These are phyloP conservation scores for Carposina sasakii DNA, from an alignment of 1,140 invertebrate species.

Conservation along the genomic window DNA sequence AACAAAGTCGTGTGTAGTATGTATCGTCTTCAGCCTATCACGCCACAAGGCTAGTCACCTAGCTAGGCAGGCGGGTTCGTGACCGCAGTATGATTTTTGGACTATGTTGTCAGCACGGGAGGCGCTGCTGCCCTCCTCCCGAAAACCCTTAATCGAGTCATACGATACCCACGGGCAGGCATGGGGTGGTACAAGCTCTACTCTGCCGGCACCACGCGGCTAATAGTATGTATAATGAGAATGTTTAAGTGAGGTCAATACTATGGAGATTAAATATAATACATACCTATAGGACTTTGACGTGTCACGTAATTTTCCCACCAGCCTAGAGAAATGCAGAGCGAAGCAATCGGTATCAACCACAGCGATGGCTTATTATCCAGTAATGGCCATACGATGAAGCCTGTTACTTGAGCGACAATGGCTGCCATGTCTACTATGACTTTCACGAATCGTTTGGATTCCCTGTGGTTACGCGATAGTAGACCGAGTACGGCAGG, in stretches of 20 bases:
- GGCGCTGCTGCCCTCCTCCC: too few relatives aligned
- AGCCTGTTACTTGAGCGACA: constrained; percentile 88
- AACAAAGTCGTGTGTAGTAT: too few relatives aligned
- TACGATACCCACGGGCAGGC: too few relatives aligned
- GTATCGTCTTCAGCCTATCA: too few relatives aligned
- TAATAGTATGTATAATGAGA: neutral
- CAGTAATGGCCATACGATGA: constrained; percentile 90
- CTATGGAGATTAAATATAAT: constrained; percentile 1
- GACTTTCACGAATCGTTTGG: constrained; percentile 84
- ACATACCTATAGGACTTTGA: constrained; percentile 82
- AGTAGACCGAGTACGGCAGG: constrained; percentile 82
- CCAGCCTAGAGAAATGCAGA: constrained; percentile 93
- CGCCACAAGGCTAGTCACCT: too few relatives aligned
- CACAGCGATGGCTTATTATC: constrained; percentile 82
- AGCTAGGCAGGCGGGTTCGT: too few relatives aligned
- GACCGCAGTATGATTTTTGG: too few relatives aligned
- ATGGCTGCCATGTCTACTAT: constrained; percentile 88
- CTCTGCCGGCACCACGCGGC: neutral
- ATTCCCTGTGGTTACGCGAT: constrained; percentile 86
- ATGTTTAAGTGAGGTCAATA: neutral
- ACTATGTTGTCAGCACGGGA: too few relatives aligned
- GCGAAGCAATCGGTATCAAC: constrained; percentile 87
- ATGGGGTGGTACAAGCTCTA: neutral
- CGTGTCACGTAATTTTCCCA: constrained; percentile 97
- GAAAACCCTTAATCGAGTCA: too few relatives aligned